phyloP scores from a whole-genome alignment of 2,113 vertebrate species.

The Passer montanus region DNA sequence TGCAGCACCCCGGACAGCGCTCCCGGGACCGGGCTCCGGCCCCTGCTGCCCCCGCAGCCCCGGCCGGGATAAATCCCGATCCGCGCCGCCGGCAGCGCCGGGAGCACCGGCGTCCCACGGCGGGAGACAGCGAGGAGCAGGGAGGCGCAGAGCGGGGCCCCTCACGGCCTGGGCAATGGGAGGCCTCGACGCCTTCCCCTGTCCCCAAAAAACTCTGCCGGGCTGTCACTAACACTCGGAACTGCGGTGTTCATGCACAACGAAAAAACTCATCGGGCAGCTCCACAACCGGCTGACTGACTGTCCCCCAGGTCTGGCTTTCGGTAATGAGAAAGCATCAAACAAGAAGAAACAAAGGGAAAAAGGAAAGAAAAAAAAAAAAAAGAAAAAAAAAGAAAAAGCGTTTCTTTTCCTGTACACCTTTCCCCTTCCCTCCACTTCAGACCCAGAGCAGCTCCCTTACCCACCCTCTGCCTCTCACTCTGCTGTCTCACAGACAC shows the following conservation, averaged over 20 bases:
- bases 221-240: accelerated
- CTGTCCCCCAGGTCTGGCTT: background rate
- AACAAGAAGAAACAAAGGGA: background rate
- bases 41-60: background rate
- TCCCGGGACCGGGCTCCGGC: background rate
- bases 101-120: background rate
- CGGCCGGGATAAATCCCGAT: background rate
- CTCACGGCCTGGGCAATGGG: background rate
- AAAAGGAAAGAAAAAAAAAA: accelerated
- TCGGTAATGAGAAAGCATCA: background rate
- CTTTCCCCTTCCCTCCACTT: background rate
- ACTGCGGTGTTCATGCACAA: background rate
- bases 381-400: accelerated
- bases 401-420: background rate
- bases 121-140: too few species aligned
- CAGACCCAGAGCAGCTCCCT: background rate
- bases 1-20: constrained; percentile 20
- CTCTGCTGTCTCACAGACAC: background rate
- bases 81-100: background rate
- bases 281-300: background rate
- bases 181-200: background rate
- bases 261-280: background rate
- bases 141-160: background rate
- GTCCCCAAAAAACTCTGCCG: background rate
- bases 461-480: background rate